Conservation (phyloP, 1,140 invertebrate genomes). For the Trachymyrmex septentrionalis region DNA sequence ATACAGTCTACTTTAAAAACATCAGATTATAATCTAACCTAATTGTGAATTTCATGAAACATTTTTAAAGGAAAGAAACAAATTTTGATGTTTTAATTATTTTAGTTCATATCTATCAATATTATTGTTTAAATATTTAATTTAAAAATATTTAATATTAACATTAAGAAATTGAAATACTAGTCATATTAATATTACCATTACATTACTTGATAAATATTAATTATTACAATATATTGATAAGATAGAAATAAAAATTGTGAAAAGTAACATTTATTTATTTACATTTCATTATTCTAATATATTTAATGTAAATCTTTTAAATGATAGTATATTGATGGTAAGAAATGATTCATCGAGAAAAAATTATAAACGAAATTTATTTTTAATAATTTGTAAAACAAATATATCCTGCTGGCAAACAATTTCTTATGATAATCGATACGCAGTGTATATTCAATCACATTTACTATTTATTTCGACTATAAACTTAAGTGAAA, state of each 20-base stretch:
- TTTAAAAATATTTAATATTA: no score
- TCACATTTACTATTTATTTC: neutral
- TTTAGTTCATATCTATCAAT: neutral
- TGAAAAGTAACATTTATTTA: neutral
- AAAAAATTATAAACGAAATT: neutral
- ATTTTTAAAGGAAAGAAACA: no score
- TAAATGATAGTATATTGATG: neutral
- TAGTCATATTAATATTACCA: no score
- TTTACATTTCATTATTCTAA: neutral
- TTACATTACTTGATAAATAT: no score
- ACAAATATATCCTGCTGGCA: neutral
- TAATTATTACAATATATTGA: no score
- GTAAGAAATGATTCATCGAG: neutral
- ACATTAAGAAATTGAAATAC: no score
- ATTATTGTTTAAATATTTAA: no score
- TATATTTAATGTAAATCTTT: neutral
- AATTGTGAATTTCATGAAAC: no score
- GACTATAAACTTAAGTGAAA: conserved; percentile 1
- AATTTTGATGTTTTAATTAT: neutral
- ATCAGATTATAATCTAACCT: no score
- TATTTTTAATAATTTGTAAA: neutral
- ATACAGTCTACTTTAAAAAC: neutral
- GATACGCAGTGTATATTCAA: neutral
- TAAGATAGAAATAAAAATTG: no score
- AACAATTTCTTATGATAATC: neutral